Conservation (phyloP, 2,113 vertebrate genomes). For the Tachycineta bicolor region DNA sequence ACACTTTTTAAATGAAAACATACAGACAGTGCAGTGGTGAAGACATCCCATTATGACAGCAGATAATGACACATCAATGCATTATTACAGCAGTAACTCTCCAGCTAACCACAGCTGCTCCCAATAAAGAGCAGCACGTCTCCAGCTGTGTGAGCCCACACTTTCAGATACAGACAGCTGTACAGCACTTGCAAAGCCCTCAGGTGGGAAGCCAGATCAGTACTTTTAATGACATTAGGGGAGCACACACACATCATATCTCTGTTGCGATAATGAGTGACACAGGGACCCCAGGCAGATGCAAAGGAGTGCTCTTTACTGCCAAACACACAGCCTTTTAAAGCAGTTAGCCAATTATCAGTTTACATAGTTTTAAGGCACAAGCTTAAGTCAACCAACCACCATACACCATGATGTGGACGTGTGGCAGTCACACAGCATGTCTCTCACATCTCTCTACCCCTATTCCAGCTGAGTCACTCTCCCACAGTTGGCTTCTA, state of each 20-base stretch:
- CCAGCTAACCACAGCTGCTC: background rate
- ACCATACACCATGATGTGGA: background rate
- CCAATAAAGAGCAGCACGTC: background rate
- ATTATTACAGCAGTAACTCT: background rate
- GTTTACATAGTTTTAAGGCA: background rate
- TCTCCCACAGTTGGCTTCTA: background rate
- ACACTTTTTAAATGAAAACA: background rate
- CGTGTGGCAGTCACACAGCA: background rate
- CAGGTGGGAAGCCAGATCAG: background rate
- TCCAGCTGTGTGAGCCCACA: background rate
- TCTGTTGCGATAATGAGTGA: background rate
- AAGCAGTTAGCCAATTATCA: background rate
- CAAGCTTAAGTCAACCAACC: background rate
- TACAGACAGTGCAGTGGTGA: background rate
- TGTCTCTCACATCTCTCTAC: background rate
- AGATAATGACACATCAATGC: background rate
- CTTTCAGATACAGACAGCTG: background rate
- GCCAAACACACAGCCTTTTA: background rate
- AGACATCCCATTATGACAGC: background rate
- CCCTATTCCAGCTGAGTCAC: background rate
- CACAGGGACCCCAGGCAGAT: background rate
- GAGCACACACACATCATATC: background rate
- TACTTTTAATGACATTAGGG: background rate
- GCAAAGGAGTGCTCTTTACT: background rate
- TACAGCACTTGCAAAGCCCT: background rate